Conservation (phyloP, 2,113 vertebrate genomes). For the Centropristis striata region DNA sequence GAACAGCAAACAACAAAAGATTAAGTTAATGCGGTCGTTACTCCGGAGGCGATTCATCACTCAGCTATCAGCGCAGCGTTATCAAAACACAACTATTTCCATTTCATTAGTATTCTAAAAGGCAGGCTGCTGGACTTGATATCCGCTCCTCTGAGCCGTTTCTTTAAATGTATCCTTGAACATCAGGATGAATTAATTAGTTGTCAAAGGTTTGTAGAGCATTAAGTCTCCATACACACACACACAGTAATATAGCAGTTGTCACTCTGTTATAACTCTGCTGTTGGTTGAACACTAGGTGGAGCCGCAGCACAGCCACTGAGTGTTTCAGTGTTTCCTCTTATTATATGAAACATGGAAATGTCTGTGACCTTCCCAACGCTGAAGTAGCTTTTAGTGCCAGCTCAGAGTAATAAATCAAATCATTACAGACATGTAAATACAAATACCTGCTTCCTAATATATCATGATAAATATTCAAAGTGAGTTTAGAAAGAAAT, state of each 20-base stretch:
- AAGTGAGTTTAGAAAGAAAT: background rate
- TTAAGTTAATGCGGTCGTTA: conserved; percentile 15
- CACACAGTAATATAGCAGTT: background rate
- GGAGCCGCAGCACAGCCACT: conserved; percentile 42
- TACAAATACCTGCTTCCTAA: background rate
- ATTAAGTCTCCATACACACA: background rate
- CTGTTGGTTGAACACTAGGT: conserved; percentile 41
- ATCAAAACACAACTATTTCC: conserved; percentile 24
- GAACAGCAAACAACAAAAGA: conserved; percentile 12
- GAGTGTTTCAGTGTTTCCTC: background rate
- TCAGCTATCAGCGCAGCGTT: background rate
- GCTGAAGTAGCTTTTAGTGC: background rate
- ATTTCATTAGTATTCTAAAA: conserved; percentile 12
- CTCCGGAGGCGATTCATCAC: conserved; percentile 3
- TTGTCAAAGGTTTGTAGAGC: conserved; percentile 1
- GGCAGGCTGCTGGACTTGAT: background rate
- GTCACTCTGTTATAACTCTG: background rate
- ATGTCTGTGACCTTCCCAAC: background rate
- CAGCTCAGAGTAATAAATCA: background rate
- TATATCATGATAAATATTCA: background rate
- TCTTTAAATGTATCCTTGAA: background rate
- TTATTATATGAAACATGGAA: background rate
- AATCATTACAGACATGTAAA: background rate
- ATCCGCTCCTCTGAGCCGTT: background rate
- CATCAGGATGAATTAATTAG: background rate